These are phyloP conservation scores for Cosmia trapezina DNA, from an alignment of 2,888 invertebrate species.

Conservation along the genomic window DNA sequence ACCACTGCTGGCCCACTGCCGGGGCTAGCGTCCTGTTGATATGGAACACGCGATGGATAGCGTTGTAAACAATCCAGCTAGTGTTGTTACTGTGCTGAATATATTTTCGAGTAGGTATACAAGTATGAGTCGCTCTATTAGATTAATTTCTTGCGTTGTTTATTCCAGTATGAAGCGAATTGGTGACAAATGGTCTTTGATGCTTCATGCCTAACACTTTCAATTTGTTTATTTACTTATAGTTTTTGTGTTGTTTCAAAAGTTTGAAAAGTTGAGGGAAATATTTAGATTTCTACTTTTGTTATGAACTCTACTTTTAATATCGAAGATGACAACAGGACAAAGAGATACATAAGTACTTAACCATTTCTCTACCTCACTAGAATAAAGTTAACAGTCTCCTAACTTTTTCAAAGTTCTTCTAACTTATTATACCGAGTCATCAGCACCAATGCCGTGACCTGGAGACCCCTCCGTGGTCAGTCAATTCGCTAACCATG, in stretches of 20 bases:
- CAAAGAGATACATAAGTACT: background rate
- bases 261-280: slow-evolving; percentile 23
- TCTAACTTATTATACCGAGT: slow-evolving; percentile 40
- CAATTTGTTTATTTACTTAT: slow-evolving; percentile 35
- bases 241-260: slow-evolving; percentile 22
- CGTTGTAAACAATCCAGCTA: slow-evolving; percentile 39
- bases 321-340: slow-evolving; percentile 1
- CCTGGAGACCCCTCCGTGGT: slow-evolving; percentile 78
- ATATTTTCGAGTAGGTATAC: slow-evolving; percentile 49
- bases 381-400: slow-evolving; percentile 24
- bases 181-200: slow-evolving; percentile 45
- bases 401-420: slow-evolving; percentile 32
- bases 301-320: background rate
- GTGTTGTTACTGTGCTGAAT: slow-evolving; percentile 50
- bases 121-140: slow-evolving; percentile 45
- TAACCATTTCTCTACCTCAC: background rate
- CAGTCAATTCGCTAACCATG: slow-evolving; percentile 81
- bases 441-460: slow-evolving; percentile 77
- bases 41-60: slow-evolving; percentile 61
- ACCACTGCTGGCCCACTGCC: slow-evolving; percentile 63
- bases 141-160: slow-evolving; percentile 58
- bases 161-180: slow-evolving; percentile 48
- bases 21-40: slow-evolving; percentile 29
- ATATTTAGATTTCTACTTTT: background rate
- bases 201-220: slow-evolving; percentile 17